Base-by-base conservation (phyloP, 2,113 vertebrate species). In the Etheostoma spectabile region DNA sequence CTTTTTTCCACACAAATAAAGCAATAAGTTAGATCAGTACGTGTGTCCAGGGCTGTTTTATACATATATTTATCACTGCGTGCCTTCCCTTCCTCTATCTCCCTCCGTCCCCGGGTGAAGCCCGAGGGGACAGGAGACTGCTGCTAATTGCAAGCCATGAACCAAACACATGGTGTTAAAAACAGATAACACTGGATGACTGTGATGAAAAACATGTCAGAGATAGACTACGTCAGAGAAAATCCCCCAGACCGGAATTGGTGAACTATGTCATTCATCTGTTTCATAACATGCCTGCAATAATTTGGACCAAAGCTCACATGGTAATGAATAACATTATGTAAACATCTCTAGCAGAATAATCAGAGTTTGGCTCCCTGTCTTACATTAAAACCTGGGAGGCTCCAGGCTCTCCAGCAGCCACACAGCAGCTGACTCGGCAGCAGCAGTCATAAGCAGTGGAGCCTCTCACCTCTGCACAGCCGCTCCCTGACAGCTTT, bases 101-200 rank as follows among this genome's bases (percentile, higher is more conserved):
- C 64, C 51, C 64, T 68, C 80, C 10, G 30, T 18, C 15, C 68
- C 61, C 63, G 64, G 18, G 80, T 42, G 38, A 63, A 84, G 86
- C 88, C 88, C 0, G 0, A 14, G 61, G 89, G 86, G 90, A 91
- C 89, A 74, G 64, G 84, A 77, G 91, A 89, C 69, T 57, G 85
- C 91, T 80, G 87, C 90, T 92, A 91, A 95, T 92, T 88, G 85
- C 82, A 49, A 80, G 82, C 56, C 86, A 5, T 59, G 67, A 85
- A 48, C 66, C 38, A 61, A 79, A 79, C 85, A 69, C 74, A 60
- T 57, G 74, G 83, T 73, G 87, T 79, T 88, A 78, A 82, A 86
- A 90, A 73, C 73, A 87, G 88, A 91, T 82, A 86, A 79, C 2
- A 35, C 79, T 46, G 74, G 51, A 46, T 85, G 84, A 85, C 76